These are phyloP conservation scores for Hylomyscus alleni DNA, from an alignment of 2,797 vertebrate genomes.

Conservation along the genomic window DNA sequence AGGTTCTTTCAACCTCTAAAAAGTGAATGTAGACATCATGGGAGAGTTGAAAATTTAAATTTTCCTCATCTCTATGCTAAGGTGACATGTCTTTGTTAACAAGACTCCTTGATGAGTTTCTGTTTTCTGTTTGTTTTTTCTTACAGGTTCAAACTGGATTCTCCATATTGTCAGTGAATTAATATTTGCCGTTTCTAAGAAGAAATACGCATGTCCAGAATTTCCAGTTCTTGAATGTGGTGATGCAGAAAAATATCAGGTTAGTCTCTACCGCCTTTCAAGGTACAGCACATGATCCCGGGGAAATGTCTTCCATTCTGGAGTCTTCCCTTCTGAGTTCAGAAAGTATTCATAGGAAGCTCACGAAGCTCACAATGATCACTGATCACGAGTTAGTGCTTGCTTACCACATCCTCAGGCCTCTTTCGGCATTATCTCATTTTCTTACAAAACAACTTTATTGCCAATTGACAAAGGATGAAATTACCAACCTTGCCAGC, in stretches of 20 bases:
- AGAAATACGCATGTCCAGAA: slow-evolving; percentile 77
- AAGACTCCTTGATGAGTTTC: slow-evolving; percentile 52
- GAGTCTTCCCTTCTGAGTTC: background rate
- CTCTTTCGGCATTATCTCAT: background rate
- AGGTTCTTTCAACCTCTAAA: slow-evolving; percentile 15
- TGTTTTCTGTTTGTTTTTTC: slow-evolving; percentile 76
- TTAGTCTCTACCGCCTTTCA: slow-evolving; percentile 80
- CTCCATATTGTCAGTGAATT: slow-evolving; percentile 85
- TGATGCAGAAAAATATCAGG: slow-evolving; percentile 86
- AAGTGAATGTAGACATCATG: background rate
- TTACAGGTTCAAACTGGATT: slow-evolving; percentile 85
- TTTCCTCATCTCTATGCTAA: background rate
- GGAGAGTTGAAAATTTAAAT: background rate
- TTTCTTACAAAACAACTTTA: slow-evolving; percentile 39
- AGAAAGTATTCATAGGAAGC: background rate
- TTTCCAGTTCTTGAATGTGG: slow-evolving; percentile 87
- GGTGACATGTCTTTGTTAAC: background rate
- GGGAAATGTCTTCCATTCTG: slow-evolving; percentile 3
- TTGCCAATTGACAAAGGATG: background rate
- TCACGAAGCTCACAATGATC: background rate
- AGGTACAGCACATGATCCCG: background rate
- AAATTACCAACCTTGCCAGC: background rate
- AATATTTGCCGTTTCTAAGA: slow-evolving; percentile 80
- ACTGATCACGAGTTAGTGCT: background rate
- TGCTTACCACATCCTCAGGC: background rate